Evolutionary conservation across 2,113 vertebrate species (phyloP).

Genomic region (Murina feae): DNA sequence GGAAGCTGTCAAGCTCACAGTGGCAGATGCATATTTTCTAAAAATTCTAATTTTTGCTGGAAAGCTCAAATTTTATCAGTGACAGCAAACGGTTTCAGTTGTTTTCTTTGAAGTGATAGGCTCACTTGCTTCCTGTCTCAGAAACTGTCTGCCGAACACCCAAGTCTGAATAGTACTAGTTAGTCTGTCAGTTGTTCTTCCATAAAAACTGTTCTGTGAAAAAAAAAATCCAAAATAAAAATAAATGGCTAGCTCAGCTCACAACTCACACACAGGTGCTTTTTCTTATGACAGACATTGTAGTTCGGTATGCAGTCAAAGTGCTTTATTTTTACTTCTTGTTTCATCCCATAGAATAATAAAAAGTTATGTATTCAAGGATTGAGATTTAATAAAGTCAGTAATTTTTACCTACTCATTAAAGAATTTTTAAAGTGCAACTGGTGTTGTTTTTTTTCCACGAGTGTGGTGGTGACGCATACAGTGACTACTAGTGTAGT

Average conservation of each 20-base stretch:
- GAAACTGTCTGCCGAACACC: background rate
- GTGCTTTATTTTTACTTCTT: background rate
- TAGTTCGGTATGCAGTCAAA: background rate
- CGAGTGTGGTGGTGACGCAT: background rate
- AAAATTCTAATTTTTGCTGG: constrained; percentile 14
- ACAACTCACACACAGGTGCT: background rate
- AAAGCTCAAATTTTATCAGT: constrained; percentile 7
- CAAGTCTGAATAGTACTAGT: background rate
- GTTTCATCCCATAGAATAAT: background rate
- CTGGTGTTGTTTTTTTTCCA: rapidly evolving
- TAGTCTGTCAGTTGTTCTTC: background rate
- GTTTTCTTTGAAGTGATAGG: constrained; percentile 13
- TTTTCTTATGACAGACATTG: background rate
- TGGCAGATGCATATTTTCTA: background rate
- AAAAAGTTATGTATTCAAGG: background rate
- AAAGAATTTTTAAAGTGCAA: background rate
- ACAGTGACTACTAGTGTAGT: background rate
- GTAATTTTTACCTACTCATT: background rate
- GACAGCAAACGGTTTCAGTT: background rate
- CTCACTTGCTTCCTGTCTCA: background rate
- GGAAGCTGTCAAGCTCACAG: background rate
- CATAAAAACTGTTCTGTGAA: background rate
- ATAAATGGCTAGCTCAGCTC: background rate
- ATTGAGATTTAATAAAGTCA: background rate
- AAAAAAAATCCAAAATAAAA: background rate